Evolutionary conservation across 2,888 invertebrate species (phyloP).

Genomic region (Melanotus villosus): DNA sequence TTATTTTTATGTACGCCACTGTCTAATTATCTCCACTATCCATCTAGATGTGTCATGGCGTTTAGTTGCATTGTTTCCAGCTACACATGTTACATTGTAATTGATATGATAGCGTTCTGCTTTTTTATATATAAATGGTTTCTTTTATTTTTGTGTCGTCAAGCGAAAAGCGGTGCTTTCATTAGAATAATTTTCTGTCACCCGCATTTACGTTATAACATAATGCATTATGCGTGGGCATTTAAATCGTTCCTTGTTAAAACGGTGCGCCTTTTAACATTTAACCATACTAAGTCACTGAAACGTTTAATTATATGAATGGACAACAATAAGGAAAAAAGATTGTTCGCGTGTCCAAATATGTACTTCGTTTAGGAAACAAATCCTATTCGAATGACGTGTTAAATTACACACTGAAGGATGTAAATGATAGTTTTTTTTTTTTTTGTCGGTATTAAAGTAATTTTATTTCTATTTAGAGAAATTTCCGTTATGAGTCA

Average conservation of each 20-base stretch:
- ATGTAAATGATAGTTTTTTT: no score
- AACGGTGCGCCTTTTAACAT: constrained; percentile 16
- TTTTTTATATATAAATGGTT: constrained; percentile 42
- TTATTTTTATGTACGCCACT: constrained; percentile 44
- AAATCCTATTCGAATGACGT: constrained; percentile 11
- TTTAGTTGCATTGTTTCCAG: constrained; percentile 42
- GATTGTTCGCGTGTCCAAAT: constrained; percentile 21
- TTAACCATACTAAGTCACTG: constrained; percentile 14
- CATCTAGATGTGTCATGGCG: constrained; percentile 43
- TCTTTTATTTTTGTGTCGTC: constrained; percentile 42
- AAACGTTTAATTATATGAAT: constrained; percentile 32
- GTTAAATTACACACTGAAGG: background rate
- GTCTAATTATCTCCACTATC: constrained; percentile 40
- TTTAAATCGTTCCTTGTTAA: constrained; percentile 39
- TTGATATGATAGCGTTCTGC: constrained; percentile 45
- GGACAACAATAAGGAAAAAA: constrained; percentile 5
- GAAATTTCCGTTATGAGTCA: background rate
- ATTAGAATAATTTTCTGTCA: constrained; percentile 48
- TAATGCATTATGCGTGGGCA: constrained; percentile 38
- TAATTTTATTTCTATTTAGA: background rate
- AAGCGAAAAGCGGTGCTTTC: constrained; percentile 43
- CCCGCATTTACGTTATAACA: constrained; percentile 40
- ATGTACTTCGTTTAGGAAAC: constrained; percentile 6
- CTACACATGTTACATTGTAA: constrained; percentile 43
- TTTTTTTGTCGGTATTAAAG: background rate